Percentiles rank a stretch among this genome's conserved stretches.
Conservation (phyloP, 2,888 invertebrate genomes). For the Stomorhina lunata region DNA sequence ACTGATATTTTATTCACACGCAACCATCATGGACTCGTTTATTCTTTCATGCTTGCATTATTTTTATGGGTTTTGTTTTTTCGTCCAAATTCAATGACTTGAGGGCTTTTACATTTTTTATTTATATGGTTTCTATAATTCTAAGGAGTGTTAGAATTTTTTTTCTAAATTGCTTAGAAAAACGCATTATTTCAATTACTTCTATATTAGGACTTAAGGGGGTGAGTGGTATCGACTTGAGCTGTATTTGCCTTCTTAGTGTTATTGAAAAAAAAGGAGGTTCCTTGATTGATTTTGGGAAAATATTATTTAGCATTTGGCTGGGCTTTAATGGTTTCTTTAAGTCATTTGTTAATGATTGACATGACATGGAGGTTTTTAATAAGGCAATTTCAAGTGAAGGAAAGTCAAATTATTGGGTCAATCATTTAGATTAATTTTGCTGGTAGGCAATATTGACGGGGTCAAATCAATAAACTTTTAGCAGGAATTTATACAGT, state of each 20-base stretch:
- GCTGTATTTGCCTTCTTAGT: too few species aligned
- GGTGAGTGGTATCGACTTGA: neutral
- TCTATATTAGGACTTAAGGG: neutral
- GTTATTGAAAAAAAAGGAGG: neutral
- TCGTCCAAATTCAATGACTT: conserved; percentile 27
- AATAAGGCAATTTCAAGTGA: neutral
- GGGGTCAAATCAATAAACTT: neutral
- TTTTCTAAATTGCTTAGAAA: conserved; percentile 13
- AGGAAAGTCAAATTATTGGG: conserved; percentile 7
- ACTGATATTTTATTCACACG: conserved; percentile 64
- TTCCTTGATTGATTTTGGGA: conserved; percentile 16
- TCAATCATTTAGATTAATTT: neutral
- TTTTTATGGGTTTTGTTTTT: neutral
- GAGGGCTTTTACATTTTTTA: conserved; percentile 37
- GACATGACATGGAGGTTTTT: conserved; percentile 35
- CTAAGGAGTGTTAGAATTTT: conserved; percentile 28
- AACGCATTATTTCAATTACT: conserved; percentile 42
- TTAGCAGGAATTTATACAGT: too few species aligned
- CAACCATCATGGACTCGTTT: conserved; percentile 51
- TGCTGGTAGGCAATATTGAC: neutral
- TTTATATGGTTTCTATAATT: conserved; percentile 4
- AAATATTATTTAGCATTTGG: neutral
- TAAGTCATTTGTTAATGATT: conserved; percentile 46
- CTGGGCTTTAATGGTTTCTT: conserved; percentile 12
- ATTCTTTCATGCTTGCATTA: neutral